A percentile compares a stretch with the other conserved stretches of the same genome.
Evolutionary conservation across 2,888 invertebrate species (phyloP).

Genomic region (Poecilobothrus nobilitatus): DNA sequence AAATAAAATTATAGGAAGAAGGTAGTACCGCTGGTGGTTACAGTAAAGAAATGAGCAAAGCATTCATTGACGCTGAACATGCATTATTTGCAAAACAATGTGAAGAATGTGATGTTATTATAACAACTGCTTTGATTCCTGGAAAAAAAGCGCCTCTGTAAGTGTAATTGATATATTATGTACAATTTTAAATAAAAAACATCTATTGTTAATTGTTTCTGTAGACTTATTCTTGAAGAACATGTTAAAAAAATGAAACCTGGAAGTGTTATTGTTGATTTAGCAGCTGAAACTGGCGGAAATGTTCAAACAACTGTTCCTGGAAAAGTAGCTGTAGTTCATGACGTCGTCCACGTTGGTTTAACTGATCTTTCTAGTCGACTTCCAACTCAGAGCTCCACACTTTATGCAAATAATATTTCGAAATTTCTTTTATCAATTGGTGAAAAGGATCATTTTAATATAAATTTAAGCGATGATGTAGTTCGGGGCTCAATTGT

Average conservation of each 20-base stretch:
- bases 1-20: constrained; percentile 49
- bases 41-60: constrained; percentile 80
- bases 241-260: constrained; percentile 59
- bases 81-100: constrained; percentile 79
- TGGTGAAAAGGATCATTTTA: constrained; percentile 61
- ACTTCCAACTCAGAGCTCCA: constrained; percentile 77
- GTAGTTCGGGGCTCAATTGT: constrained; percentile 78
- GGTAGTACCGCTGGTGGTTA: constrained; percentile 66
- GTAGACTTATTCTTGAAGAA: constrained; percentile 25
- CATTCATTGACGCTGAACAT: constrained; percentile 77
- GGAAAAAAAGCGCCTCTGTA: constrained; percentile 70
- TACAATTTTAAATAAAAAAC: background rate
- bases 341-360: constrained; percentile 78
- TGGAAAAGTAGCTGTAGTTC: constrained; percentile 62
- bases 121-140: constrained; percentile 83
- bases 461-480: constrained; percentile 75
- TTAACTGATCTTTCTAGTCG: constrained; percentile 76
- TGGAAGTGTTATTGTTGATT: constrained; percentile 80
- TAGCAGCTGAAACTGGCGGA: constrained; percentile 83
- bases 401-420: constrained; percentile 84
- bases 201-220: constrained; percentile 3
- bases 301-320: constrained; percentile 75
- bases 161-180: background rate
- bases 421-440: constrained; percentile 64
- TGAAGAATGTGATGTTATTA: constrained; percentile 75